Base-by-base conservation (phyloP, 2,888 invertebrate species). In the Acanthosepion lycidas region DNA sequence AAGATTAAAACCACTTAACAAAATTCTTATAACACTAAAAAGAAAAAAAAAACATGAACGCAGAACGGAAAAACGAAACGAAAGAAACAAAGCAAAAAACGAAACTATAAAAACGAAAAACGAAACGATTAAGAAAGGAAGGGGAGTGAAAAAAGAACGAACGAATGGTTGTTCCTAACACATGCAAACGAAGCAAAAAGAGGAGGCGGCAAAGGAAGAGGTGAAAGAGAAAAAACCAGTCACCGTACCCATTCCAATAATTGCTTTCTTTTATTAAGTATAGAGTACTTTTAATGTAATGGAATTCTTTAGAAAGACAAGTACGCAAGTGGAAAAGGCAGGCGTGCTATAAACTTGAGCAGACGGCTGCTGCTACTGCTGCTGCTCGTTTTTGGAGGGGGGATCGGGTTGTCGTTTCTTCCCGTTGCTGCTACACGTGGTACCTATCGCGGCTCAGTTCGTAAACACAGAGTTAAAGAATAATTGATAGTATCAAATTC, bases 181-280 rank as follows among this genome's bases (percentile, higher is more conserved):
- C 78, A 78, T 78, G 78, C 78, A 78, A 78, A 78, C 78, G n/a
- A n/a, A n/a, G 78, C 78, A 78, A 78, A 78, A 78, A 78, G 78
- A 78, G 78, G n/a, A 9, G 12, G n/a, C 4, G n/a, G n/a, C 8
- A 9, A 5, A 15, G n/a, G 12, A 33, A 15, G 23, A 12, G 78
- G 6, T n/a, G 78, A 33, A 18, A 33, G 15, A 23, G n/a, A 33
- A 23, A 15, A 59, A 59, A 59, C 59, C 20, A 59, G 59, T 59
- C 20, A 20, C 59, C 15, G 3, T 78, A 33, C 78, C n/a, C 78
- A 78, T 78, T 78, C n/a, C 78, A 33, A 33, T 78, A 78, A 78
- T 78, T 78, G 78, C 78, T 78, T 78, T 78, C n/a, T 18, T 78
- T 78, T 78, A 78, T 78, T 78, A 78, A 78, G 78, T 78, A 78